phyloP scores from a whole-genome alignment of 2,113 vertebrate genomes.

The Suncus etruscus region DNA sequence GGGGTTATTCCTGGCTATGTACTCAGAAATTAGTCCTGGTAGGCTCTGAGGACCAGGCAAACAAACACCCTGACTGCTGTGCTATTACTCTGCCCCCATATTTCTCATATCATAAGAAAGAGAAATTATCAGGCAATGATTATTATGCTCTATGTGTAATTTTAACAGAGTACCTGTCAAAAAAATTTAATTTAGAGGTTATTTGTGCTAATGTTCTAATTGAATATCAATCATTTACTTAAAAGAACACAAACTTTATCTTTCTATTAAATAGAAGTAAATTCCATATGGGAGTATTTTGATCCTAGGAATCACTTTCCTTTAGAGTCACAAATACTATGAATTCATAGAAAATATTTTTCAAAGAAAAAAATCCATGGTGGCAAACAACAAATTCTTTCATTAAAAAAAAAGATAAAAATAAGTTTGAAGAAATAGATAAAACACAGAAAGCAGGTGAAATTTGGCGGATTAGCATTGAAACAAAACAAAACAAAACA shows the following conservation, averaged over 20 bases:
- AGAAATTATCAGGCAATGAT: no score
- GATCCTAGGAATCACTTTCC: not conserved
- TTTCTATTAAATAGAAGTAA: not conserved
- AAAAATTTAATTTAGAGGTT: not conserved
- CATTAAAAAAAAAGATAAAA: not conserved
- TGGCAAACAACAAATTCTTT: not conserved
- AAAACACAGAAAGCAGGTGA: not conserved
- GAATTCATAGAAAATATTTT: not conserved
- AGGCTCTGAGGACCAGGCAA: no score
- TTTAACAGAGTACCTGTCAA: not conserved
- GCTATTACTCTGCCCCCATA: no score
- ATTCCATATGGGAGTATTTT: not conserved
- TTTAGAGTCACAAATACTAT: not conserved
- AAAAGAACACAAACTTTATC: not conserved
- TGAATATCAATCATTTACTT: not conserved
- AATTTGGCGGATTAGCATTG: not conserved
- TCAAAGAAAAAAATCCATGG: not conserved
- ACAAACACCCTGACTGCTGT: no score
- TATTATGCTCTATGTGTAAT: not conserved
- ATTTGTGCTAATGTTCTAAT: not conserved
- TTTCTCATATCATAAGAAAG: no score
- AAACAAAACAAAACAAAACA: not conserved
- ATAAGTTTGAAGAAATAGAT: not conserved
- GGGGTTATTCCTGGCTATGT: no score
- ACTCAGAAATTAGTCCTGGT: no score